A percentile compares a stretch with the other conserved stretches of the same genome.
Conservation (phyloP, 2,113 vertebrate genomes). For the Myocastor coypus region DNA sequence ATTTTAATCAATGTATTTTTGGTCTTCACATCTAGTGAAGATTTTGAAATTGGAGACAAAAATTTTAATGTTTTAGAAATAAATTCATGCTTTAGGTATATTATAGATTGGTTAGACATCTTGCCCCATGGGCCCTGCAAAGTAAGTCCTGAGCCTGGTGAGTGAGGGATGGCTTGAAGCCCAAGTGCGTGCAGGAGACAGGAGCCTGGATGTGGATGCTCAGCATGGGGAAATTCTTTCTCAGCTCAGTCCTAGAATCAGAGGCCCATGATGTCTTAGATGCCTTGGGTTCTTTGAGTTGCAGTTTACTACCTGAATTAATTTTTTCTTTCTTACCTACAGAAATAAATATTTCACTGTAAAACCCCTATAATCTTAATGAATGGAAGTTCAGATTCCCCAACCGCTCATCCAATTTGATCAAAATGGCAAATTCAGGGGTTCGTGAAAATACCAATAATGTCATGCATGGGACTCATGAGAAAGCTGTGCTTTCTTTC, state of each 20-base stretch:
- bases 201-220: conserved; percentile 35
- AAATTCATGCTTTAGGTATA: conserved; percentile 58
- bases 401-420: neutral
- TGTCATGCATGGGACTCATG: conserved; percentile 42
- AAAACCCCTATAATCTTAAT: conserved; percentile 12
- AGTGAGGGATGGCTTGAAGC: neutral
- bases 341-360: conserved; percentile 42
- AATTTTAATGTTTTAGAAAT: conserved; percentile 35
- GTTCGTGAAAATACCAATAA: conserved; percentile 50
- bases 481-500: conserved; percentile 42
- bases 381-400: neutral
- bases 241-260: conserved; percentile 41
- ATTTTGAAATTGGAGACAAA: conserved; percentile 49
- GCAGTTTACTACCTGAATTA: conserved; percentile 34
- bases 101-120: conserved; percentile 61
- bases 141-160: conserved; percentile 39
- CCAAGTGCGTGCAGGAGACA: neutral
- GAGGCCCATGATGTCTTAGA: conserved; percentile 10
- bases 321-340: conserved; percentile 14
- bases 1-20: conserved; percentile 65
- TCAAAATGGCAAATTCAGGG: conserved; percentile 21
- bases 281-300: conserved; percentile 15
- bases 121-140: conserved; percentile 45
- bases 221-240: conserved; percentile 18
- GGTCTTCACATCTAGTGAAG: conserved; percentile 30